These are phyloP conservation scores for Diarsia rubi DNA, from an alignment of 2,888 invertebrate genomes.

Conservation along the genomic window DNA sequence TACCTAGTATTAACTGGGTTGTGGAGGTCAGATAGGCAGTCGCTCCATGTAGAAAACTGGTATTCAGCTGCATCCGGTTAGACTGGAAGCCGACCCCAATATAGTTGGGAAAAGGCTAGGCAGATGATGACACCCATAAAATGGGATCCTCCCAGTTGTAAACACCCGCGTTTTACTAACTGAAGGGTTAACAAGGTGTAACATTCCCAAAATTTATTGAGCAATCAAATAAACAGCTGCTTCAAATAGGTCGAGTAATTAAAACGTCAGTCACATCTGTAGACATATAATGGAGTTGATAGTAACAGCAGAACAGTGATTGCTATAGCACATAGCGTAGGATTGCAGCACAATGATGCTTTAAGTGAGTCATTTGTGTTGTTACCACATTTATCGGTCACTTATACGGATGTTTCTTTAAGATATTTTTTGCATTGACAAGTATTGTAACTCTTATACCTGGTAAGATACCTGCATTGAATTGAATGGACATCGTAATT, in stretches of 20 bases:
- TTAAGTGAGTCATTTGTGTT: conserved; percentile 60
- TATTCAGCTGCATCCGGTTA: no score
- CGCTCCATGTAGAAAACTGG: no score
- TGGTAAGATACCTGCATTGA: not conserved
- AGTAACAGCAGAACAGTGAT: conserved; percentile 38
- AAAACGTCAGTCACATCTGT: conserved; percentile 47
- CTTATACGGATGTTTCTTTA: conserved; percentile 45
- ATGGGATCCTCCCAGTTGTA: conserved; percentile 29
- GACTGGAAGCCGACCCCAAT: no score
- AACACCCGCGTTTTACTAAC: conserved; percentile 29
- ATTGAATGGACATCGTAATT: not conserved
- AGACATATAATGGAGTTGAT: conserved; percentile 11
- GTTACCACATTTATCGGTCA: conserved; percentile 56
- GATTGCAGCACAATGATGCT: conserved; percentile 47
- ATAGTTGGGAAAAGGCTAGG: no score
- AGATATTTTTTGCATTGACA: conserved; percentile 15
- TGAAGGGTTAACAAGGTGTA: conserved; percentile 47
- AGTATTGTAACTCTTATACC: conserved; percentile 18
- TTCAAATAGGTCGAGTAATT: conserved; percentile 51
- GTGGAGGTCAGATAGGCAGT: no score
- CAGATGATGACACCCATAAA: conserved; percentile 20
- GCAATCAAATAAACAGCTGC: conserved; percentile 59
- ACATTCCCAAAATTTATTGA: conserved; percentile 46
- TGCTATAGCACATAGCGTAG: conserved; percentile 39
- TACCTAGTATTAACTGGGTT: no score